Conservation (phyloP, 2,888 invertebrate species). For the Rhabditoides inermis region DNA sequence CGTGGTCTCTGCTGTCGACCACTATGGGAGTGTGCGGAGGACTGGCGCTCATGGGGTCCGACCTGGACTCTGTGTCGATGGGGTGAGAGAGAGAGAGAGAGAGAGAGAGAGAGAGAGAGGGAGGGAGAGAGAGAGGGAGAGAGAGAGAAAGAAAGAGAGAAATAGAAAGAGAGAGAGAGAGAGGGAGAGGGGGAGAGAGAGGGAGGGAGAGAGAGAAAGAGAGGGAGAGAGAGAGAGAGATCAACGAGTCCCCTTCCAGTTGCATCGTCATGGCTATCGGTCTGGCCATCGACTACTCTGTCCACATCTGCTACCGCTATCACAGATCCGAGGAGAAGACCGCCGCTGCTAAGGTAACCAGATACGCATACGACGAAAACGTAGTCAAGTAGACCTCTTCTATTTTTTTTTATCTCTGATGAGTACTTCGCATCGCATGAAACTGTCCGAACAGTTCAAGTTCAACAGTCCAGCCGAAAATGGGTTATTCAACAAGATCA, state of each 20-base stretch:
- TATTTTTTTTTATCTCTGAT: not conserved
- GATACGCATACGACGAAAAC: not conserved
- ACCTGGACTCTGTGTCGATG: conserved; percentile 48
- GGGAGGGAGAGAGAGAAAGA: too few species aligned
- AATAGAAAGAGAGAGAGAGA: too few species aligned
- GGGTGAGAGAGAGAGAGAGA: too few species aligned
- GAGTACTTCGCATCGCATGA: too few species aligned
- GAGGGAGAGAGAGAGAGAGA: too few species aligned
- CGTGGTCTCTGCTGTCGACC: conserved; percentile 50
- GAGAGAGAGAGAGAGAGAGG: too few species aligned
- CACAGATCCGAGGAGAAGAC: conserved; percentile 40
- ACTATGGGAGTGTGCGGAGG: conserved; percentile 52
- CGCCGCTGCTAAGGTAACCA: conserved; percentile 33
- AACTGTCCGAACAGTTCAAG: too few species aligned
- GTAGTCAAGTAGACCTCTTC: not conserved
- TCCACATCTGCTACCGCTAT: conserved; percentile 51
- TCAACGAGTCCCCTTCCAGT: conserved; percentile 15
- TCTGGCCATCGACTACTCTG: conserved; percentile 49
- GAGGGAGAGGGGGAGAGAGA: too few species aligned
- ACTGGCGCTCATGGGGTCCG: conserved; percentile 45
- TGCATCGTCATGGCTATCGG: conserved; percentile 51
- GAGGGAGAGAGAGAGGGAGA: too few species aligned
- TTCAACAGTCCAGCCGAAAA: too few species aligned
- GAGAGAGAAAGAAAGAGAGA: too few species aligned
- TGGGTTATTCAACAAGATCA: too few species aligned